Base-by-base conservation (phyloP, 2,888 invertebrate species). In the Disparrhopalites patrizii region DNA sequence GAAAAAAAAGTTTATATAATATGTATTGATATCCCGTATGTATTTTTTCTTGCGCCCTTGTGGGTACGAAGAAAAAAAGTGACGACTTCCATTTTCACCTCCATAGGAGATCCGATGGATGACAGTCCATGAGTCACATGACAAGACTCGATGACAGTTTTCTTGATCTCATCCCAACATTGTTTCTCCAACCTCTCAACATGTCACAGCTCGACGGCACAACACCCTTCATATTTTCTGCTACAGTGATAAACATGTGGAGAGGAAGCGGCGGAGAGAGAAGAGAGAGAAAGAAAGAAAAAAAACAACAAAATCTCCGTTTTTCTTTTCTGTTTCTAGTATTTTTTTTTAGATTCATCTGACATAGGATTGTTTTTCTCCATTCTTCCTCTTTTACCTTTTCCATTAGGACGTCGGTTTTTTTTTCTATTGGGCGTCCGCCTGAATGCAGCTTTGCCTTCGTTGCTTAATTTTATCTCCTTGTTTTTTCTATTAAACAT, bases 91-190 rank as follows among this genome's bases (percentile, higher is more conserved):
- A 66, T 66, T 66, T 66, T 38, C 52, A 57, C 55, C 66, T 43
- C 62, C 1, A 54, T 57, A 54, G 66, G 66, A 62, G 66, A 23
- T 52, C 40, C 33, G 47, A 60, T 55, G 31, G 60, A 65, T 64
- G 67, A 67, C 67, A 67, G 51, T 62, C 50, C 54, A 65, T 67
- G 67, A 64, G 64, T 67, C 63, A n/a, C n/a, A 67, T 63, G 67
- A 67, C 67, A 67, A 63, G 64, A 43, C 43, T 63, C 40, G 33
- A 63, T 55, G 56, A 64, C 64, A 64, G 56, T 31, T 63, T 63
- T 23, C 63, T 57, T 64, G 56, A 64, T 64, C 64, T 64, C 33
- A 27, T 64, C 31, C 28, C 51, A 8, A 15, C 61, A 61, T 61
- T 61, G 61, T 61, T 61, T 61, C 51, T 60, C 30, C 50, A 30